phyloP scores from a whole-genome alignment of 2,888 invertebrate species.

The Fragum whitleyi region DNA sequence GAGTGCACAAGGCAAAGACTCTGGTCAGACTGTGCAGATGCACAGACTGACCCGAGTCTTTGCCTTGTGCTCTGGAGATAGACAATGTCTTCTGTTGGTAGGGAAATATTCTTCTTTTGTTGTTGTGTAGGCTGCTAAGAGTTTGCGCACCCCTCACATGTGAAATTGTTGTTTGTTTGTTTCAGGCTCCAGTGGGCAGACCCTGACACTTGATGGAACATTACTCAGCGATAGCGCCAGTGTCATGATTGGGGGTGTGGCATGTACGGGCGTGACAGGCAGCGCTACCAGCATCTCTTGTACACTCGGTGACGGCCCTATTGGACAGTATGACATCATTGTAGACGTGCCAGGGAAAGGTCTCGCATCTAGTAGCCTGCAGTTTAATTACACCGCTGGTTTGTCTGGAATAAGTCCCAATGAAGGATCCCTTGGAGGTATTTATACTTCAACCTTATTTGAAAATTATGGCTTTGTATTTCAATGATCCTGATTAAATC shows the following conservation, averaged over 20 bases:
- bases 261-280: conserved; percentile 67
- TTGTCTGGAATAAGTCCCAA: conserved; percentile 49
- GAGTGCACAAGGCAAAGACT: too few relatives aligned
- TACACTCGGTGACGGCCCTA: conserved; percentile 66
- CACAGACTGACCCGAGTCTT: too few relatives aligned
- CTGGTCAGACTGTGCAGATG: too few relatives aligned
- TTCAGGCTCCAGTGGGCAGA: not conserved
- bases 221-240: conserved; percentile 64
- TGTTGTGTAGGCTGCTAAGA: too few relatives aligned
- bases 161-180: not conserved
- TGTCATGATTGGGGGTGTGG: conserved; percentile 73
- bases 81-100: too few relatives aligned
- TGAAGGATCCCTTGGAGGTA: conserved; percentile 64
- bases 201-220: conserved; percentile 67
- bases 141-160: too few relatives aligned
- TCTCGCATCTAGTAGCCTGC: conserved; percentile 37
- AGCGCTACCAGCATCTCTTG: conserved; percentile 68
- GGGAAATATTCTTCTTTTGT: too few relatives aligned
- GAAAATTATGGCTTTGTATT: too few relatives aligned
- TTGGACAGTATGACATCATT: conserved; percentile 52
- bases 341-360: conserved; percentile 65
- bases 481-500: too few relatives aligned
- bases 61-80: too few relatives aligned
- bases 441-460: too few relatives aligned
- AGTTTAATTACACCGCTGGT: conserved; percentile 54